Evolutionary conservation across 2,797 vertebrate genomes (phyloP).

Genomic region (Channallabes apus): DNA sequence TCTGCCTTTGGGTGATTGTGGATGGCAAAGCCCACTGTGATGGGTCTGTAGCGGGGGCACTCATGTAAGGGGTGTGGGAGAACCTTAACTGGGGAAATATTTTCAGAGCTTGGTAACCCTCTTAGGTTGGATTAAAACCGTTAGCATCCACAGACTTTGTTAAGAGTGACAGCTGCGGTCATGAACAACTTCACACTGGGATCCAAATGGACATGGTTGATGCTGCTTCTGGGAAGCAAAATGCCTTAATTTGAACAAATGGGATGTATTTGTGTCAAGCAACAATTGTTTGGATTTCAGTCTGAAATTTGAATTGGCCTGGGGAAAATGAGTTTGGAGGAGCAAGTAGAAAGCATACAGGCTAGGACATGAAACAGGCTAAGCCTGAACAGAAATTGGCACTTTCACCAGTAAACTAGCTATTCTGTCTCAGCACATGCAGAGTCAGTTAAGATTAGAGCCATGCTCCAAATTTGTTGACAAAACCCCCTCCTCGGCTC

Average conservation of each 20-base stretch:
- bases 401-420: slow-evolving; percentile 27
- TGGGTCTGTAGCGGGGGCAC: slow-evolving; percentile 30
- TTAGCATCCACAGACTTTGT: slow-evolving; percentile 54
- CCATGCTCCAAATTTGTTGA: slow-evolving; percentile 22
- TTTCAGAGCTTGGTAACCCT: slow-evolving; percentile 49
- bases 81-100: slow-evolving; percentile 49
- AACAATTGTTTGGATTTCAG: slow-evolving; percentile 51
- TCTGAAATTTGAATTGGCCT: slow-evolving; percentile 47
- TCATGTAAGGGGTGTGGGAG: slow-evolving; percentile 38
- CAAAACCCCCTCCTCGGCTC: slow-evolving; percentile 24
- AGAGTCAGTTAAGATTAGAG: slow-evolving; percentile 50
- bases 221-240: slow-evolving; percentile 35
- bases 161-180: slow-evolving; percentile 46
- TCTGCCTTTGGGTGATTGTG: slow-evolving; percentile 34
- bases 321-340: slow-evolving; percentile 42
- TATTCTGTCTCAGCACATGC: slow-evolving; percentile 33
- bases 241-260: slow-evolving; percentile 62
- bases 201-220: slow-evolving; percentile 54
- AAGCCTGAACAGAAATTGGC: slow-evolving; percentile 37
- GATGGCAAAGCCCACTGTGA: slow-evolving; percentile 34
- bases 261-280: slow-evolving; percentile 55
- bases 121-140: slow-evolving; percentile 52
- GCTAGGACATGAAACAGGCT: slow-evolving; percentile 25
- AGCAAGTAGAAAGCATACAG: slow-evolving; percentile 22
- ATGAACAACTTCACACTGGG: slow-evolving; percentile 48